Percentiles rank a stretch among this genome's conserved stretches.
Conservation (phyloP, 2,888 invertebrate species). For the Erebia ligea region DNA sequence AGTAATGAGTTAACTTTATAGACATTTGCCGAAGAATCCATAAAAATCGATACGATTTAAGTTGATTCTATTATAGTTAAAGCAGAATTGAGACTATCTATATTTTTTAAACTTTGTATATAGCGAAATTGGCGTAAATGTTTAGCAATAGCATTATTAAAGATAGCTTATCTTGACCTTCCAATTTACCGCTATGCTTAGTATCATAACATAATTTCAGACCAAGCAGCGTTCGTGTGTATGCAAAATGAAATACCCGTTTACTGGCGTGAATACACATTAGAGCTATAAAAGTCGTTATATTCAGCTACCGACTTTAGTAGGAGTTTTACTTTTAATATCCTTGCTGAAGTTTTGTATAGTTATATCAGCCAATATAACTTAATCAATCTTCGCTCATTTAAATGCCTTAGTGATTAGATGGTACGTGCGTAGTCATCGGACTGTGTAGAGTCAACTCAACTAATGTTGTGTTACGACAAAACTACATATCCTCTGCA, state of each 20-base stretch:
- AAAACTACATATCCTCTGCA: background rate
- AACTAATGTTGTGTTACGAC: background rate
- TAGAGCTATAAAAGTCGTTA: constrained; percentile 17
- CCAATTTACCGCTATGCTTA: constrained; percentile 16
- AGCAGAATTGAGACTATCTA: background rate
- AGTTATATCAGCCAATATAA: constrained; percentile 5
- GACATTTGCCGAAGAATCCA: no score
- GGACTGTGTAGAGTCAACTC: background rate
- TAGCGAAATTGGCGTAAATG: background rate
- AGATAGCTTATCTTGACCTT: constrained; percentile 28
- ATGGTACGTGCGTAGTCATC: background rate
- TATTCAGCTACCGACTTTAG: constrained; percentile 10
- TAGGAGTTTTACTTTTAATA: background rate
- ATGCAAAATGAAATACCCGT: constrained; percentile 31
- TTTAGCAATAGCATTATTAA: constrained; percentile 22
- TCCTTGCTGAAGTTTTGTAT: background rate
- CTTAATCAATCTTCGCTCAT: constrained; percentile 5
- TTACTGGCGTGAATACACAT: constrained; percentile 18
- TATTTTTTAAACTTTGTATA: background rate
- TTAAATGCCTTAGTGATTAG: background rate
- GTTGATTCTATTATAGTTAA: no score
- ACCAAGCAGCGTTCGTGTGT: constrained; percentile 30
- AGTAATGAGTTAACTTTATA: no score
- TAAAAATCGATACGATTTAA: no score
- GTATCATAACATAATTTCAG: constrained; percentile 32